Percentiles rank a stretch among this genome's conserved stretches.
Evolutionary conservation across 2,888 invertebrate species (phyloP).

Genomic region (Hirtodrosophila confusa): DNA sequence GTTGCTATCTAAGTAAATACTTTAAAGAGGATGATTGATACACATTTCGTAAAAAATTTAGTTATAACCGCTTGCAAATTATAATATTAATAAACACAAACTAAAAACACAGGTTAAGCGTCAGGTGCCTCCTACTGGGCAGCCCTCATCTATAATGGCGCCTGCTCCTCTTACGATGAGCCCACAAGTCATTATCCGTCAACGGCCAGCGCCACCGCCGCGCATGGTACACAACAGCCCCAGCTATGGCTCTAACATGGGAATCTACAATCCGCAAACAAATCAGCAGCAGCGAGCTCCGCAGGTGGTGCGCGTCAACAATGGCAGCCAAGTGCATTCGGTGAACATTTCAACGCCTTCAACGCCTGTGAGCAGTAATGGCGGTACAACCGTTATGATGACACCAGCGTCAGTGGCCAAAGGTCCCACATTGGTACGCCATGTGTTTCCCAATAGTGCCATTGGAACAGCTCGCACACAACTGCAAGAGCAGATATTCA

Average conservation of each 20-base stretch:
- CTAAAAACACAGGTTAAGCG: constrained; percentile 75
- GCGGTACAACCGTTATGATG: constrained; percentile 44
- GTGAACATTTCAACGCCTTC: constrained; percentile 33
- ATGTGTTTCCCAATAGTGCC: constrained; percentile 75
- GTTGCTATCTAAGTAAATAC: too few species aligned
- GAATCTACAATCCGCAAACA: constrained; percentile 64
- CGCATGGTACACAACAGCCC: constrained; percentile 33
- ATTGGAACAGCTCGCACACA: constrained; percentile 81
- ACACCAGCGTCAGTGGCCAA: constrained; percentile 29
- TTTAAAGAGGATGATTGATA: too few species aligned
- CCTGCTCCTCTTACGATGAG: constrained; percentile 24
- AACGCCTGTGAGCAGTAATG: constrained; percentile 27
- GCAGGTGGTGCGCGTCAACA: constrained; percentile 71
- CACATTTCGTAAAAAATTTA: too few species aligned
- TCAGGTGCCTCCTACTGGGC: constrained; percentile 62
- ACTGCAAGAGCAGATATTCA: constrained; percentile 83
- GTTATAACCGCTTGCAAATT: not conserved
- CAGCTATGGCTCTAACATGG: constrained; percentile 58
- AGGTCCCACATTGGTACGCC: constrained; percentile 69
- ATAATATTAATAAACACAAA: not conserved
- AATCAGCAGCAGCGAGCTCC: constrained; percentile 65
- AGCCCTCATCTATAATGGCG: constrained; percentile 24
- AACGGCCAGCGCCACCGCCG: constrained; percentile 25
- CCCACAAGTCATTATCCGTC: constrained; percentile 58
- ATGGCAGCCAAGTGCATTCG: constrained; percentile 38